Evolutionary conservation across 2,797 vertebrate genomes (phyloP), one percentile per base, ranked within the genome.

Genomic region (Sarcoramphus papa): DNA sequence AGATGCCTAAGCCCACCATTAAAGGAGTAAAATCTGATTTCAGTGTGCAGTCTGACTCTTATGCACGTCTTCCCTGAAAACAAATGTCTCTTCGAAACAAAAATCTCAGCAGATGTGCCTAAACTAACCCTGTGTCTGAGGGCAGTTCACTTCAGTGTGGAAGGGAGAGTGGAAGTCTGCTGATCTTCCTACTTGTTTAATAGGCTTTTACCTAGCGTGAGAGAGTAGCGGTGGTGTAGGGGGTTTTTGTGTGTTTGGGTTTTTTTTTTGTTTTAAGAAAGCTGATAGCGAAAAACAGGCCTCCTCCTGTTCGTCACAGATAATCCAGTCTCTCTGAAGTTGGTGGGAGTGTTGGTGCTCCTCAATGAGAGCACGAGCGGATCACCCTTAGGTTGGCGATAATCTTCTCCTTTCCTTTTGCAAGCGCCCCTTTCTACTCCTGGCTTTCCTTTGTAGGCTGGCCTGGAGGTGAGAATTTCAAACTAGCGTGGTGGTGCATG

Each of bases 21-120:
- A 90, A 51, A 86, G 53, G 67, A 94, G 65, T 94, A 89, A 96
- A 97, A 95, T 95, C 73, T 87, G 76, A 95, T 92, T 95, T 93
- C 82, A 93, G 82, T 95, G 54, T 81, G 51, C 93, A 91, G 69
- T 76, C 64, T 91, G 83, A 86, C 73, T 95, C 82, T 94, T 90
- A 85, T 1, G 3, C 63, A 19, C 9, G 19, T 92, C 48, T 53
- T 94, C 30, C 53, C 57, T 94, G 70, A 87, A 96, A 96, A 56
- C 12, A 74, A 95, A 90, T 63, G 43, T 81, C 65, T 64, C 63
- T 85, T 72, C 53, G 6, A 78, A 94, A 69, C 35, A 56, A 92
- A 41, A 75, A 33, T 59, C 50, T 88, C 64, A 74, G 65, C 31
- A 59, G 63, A 56, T 43, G 24, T 80, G 53, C 68, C 48, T 78